Evolutionary conservation across 2,888 invertebrate species (phyloP).

Genomic region (Helobdella robusta): DNA sequence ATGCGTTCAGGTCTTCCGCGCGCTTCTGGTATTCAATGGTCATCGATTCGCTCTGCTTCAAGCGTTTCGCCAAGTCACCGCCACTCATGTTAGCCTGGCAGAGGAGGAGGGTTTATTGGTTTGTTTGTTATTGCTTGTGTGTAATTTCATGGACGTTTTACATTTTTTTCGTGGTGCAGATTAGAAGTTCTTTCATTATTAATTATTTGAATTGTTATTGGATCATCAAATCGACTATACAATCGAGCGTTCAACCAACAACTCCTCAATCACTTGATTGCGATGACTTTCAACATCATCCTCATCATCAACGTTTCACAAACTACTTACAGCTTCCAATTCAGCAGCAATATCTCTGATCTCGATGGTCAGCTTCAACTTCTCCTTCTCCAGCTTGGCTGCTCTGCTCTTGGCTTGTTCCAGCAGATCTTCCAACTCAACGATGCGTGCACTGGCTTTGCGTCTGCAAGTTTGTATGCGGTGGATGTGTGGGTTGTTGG

Average conservation of each 20-base stretch:
- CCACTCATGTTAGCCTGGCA: constrained; percentile 32
- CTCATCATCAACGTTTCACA: no score
- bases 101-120: not conserved
- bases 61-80: constrained; percentile 43
- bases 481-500: no score
- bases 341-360: constrained; percentile 97
- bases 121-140: not conserved
- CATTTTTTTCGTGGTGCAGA: no score
- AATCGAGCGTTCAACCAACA: not conserved
- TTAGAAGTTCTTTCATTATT: no score
- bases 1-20: constrained; percentile 79
- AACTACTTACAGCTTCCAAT: constrained; percentile 80
- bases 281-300: no score
- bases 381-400: constrained; percentile 86
- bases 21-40: constrained; percentile 29
- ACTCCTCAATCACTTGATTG: no score
- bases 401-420: constrained; percentile 84
- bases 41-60: constrained; percentile 52
- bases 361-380: constrained; percentile 91
- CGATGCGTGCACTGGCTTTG: constrained; percentile 44
- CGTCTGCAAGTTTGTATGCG: constrained; percentile 53
- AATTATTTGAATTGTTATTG: no score
- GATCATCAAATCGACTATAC: not conserved
- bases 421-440: constrained; percentile 91
- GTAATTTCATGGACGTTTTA: no score